Percentiles rank a stretch among this genome's conserved stretches.
Conservation (phyloP, 2,797 vertebrate species). For the Dallia pectoralis region DNA sequence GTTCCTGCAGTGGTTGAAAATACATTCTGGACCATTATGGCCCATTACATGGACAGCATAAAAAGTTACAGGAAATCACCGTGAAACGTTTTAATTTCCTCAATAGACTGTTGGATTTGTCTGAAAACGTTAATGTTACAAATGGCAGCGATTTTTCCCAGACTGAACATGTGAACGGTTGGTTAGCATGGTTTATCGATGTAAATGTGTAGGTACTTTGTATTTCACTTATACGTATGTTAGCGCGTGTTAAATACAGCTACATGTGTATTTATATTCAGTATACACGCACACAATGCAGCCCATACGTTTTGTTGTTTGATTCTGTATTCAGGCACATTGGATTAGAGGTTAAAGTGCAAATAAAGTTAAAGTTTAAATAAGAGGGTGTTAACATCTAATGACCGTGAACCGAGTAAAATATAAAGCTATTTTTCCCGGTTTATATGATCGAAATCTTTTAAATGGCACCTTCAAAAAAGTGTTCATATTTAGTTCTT, state of each 20-base stretch:
- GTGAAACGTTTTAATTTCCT: constrained; percentile 37
- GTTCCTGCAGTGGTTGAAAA: constrained; percentile 55
- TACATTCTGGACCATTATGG: constrained; percentile 57
- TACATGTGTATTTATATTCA: constrained; percentile 44
- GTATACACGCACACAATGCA: constrained; percentile 16
- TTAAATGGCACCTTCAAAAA: too few species aligned
- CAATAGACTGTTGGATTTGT: constrained; percentile 30
- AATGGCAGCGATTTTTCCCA: constrained; percentile 29
- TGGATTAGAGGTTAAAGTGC: too few species aligned
- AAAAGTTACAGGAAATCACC: constrained; percentile 52
- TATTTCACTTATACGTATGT: constrained; percentile 42
- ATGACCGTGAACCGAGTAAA: too few species aligned
- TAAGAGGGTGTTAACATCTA: too few species aligned
- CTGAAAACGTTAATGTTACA: constrained; percentile 29
- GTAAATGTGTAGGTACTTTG: constrained; percentile 12
- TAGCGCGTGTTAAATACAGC: constrained; percentile 29
- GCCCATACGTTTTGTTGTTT: too few species aligned
- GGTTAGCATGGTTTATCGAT: constrained; percentile 14
- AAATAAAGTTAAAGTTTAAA: too few species aligned
- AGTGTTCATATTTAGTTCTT: constrained; percentile 19
- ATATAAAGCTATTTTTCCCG: too few species aligned
- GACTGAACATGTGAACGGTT: constrained; percentile 29
- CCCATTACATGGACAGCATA: constrained; percentile 56
- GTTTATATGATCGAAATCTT: too few species aligned
- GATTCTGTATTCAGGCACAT: too few species aligned